Evolutionary conservation across 1,140 invertebrate genomes (phyloP), one percentile per base, ranked within the genome.

Genomic region (Papilio polyxenes): DNA sequence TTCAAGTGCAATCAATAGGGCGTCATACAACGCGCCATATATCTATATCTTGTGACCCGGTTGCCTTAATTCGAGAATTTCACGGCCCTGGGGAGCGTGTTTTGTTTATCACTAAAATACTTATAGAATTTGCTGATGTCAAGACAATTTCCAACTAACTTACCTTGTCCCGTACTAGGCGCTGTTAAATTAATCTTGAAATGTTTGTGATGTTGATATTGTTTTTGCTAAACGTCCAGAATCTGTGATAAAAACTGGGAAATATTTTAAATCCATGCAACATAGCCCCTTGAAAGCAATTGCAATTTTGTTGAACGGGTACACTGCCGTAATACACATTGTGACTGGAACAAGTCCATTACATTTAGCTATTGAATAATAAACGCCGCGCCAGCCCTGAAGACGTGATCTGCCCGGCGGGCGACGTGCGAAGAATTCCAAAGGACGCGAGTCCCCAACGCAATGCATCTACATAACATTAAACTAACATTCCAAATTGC

Each of bases 321-420:
- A 82, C 82, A 83, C 82, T 85, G 83, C 80, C 79, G 82, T 81
- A 87, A 85, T 85, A 85, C 82, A 85, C 83, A 85, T 83, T 85
- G 82, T 85, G 85, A 85, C 81, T 83, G 80, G 83, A 90, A 91
- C 89, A 89, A 90, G 85, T 90, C 89, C 89, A 90, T 92, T 88
- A 91, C 88, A 87, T 90, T 90, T 90, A 89, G 86, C 89, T 90
- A 91, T 89, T 91, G 90, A 90, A 92, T 92, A 92, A 92, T 91
- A 91, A 90, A 92, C 89, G 88, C 81, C 85, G 85, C 82, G 84
- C 83, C 89, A 87, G 84, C 84, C 86, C 82, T 83, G 77, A 87
- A 86, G 88, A 90, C 90, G 90, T 91, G 90, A 91, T 89, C 88
- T 84, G 83, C 85, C 89, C 87, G 83, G 82, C 83, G 48, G 40